These are phyloP conservation scores for Scaptomyza graminum DNA, from an alignment of 1,140 invertebrate genomes.

Conservation along the genomic window DNA sequence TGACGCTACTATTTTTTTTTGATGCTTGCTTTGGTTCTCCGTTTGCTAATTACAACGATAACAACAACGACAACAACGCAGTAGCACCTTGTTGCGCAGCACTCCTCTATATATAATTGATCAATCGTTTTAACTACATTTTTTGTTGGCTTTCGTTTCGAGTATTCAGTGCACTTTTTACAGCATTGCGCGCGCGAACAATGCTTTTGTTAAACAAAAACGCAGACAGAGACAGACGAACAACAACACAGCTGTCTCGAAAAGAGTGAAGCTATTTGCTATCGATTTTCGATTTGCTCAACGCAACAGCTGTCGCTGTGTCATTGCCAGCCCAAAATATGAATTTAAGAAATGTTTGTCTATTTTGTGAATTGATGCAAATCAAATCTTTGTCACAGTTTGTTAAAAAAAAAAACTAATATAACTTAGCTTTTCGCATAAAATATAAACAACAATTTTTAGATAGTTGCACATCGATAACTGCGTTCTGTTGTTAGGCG, in stretches of 20 bases:
- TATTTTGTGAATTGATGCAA: too few species aligned
- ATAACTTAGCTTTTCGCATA: too few species aligned
- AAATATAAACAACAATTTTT: too few species aligned
- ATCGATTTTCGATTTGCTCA: conserved; percentile 19
- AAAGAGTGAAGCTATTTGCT: conserved; percentile 8
- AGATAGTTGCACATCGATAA: neutral
- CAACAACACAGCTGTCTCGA: conserved; percentile 68
- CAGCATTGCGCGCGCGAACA: conserved; percentile 72
- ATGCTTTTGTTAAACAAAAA: conserved; percentile 75
- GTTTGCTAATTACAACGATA: conserved; percentile 34
- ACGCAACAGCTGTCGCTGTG: conserved; percentile 14
- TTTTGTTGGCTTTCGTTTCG: conserved; percentile 33
- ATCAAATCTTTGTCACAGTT: too few species aligned
- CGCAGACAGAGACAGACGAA: conserved; percentile 68
- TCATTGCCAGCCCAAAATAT: conserved; percentile 14
- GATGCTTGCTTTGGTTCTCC: conserved; percentile 28
- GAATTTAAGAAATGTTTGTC: too few species aligned
- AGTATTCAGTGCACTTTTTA: conserved; percentile 51
- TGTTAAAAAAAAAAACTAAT: too few species aligned
- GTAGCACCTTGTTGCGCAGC: conserved; percentile 71
- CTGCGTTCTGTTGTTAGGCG: neutral
- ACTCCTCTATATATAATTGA: conserved; percentile 45
- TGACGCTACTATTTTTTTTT: conserved; percentile 13
- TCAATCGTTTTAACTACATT: conserved; percentile 52
- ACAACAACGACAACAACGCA: conserved; percentile 44